Conservation (phyloP, 2,888 invertebrate genomes). For the Pecten maximus region DNA sequence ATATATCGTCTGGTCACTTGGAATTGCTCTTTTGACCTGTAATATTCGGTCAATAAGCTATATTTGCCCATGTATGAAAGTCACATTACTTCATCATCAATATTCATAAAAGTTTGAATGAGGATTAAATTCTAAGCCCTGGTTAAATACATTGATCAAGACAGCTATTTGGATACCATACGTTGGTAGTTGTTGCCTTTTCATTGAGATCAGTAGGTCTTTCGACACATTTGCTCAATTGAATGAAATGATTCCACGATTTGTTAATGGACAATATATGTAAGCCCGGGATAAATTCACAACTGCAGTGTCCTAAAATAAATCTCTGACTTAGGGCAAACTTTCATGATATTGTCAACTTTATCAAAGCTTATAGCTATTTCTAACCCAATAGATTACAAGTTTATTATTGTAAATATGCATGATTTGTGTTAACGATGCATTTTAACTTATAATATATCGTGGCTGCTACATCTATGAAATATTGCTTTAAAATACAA, state of each 20-base stretch:
- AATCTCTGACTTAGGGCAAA: background rate
- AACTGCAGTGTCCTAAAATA: background rate
- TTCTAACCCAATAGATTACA: too few species aligned
- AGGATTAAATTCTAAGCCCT: background rate
- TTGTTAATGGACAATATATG: constrained; percentile 11
- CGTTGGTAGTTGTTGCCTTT: background rate
- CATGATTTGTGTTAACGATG: too few species aligned
- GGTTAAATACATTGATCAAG: background rate
- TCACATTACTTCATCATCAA: background rate
- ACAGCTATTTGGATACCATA: background rate
- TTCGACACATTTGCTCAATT: background rate
- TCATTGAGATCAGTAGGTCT: background rate
- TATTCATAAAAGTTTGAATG: background rate
- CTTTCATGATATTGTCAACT: background rate
- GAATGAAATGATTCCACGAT: background rate
- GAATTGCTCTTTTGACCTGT: background rate
- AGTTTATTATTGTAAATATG: too few species aligned
- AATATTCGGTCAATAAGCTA: background rate
- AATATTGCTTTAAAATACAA: background rate
- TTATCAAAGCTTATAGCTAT: background rate
- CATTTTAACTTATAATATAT: background rate
- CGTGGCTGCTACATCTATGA: background rate
- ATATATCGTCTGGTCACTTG: too few species aligned
- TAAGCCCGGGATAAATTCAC: background rate
- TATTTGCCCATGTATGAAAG: background rate